Base-by-base conservation (phyloP, 2,113 vertebrate species). In the Herpailurus yagouaroundi region DNA sequence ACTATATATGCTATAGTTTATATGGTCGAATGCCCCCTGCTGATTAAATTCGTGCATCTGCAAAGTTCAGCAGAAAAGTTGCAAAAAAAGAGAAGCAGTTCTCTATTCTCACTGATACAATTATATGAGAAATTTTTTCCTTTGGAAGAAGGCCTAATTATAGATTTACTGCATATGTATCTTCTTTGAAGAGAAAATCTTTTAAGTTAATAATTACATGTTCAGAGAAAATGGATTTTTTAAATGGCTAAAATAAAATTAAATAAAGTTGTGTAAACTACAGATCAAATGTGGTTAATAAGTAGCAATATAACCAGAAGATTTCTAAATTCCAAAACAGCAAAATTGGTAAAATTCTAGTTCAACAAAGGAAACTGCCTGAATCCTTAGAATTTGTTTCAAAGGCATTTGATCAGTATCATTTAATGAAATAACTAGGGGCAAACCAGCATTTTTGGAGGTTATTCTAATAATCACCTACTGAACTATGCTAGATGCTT, bases 11-110 rank as follows among this genome's bases (percentile, higher is more conserved):
- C 66, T 41, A 13, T 16, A 92, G 33, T 16, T 93, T 92, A 92
- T 73, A 68, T 87, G 52, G n/a, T 55, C 84, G 83, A 97, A 97
- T 29, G 41, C 33, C 4, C 50, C 8, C 16, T 16, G 76, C 14
- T 96, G 69, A 64, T 29, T 81, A 84, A 91, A 89, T 63, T 45
- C 97, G 97, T 96, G 97, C 97, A 93, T 38, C 82, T 93, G 66
- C 73, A 79, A 80, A 96, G 52, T 64, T 91, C n/a, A 60, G 25
- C 83, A 97, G 85, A 95, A 84, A 95, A 93, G 36, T 5, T 91
- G 33, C 77, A 66, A 55, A 36, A 33, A 25, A 81, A 45, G 33
- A 77, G 50, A 33, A 89, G 74, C 31, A 89, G 25, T 64, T 85
- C 29, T 84, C 15, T 82, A 55, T 92, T 87, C 4, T 85, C 79